Evolutionary conservation across 2,113 vertebrate genomes (phyloP).

Genomic region (Reinhardtius hippoglossoides): DNA sequence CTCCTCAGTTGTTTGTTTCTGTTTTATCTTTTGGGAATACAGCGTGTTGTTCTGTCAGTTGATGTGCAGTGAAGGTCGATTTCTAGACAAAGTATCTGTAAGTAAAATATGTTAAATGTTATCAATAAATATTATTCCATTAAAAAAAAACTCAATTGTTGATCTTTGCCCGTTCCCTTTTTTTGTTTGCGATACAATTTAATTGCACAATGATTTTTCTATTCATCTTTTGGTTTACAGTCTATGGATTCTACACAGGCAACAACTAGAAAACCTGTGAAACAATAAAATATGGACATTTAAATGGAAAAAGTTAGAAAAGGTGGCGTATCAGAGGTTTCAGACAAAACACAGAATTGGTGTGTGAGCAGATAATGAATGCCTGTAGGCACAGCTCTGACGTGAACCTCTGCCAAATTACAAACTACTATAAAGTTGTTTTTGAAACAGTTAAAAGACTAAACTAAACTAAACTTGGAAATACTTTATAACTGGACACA

Average conservation of each 20-base stretch:
- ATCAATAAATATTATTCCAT: constrained; percentile 78
- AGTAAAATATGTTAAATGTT: constrained; percentile 80
- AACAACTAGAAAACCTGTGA: background rate
- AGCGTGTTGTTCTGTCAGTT: constrained; percentile 83
- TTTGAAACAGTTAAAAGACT: background rate
- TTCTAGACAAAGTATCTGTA: constrained; percentile 85
- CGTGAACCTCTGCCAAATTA: constrained; percentile 27
- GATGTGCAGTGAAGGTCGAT: constrained; percentile 86
- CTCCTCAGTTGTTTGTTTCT: constrained; percentile 70
- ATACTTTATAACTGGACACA: constrained; percentile 10
- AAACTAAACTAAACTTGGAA: background rate
- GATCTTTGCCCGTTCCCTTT: background rate
- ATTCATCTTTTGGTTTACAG: background rate
- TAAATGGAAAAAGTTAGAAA: background rate
- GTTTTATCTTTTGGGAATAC: constrained; percentile 81
- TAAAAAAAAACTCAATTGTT: constrained; percentile 26
- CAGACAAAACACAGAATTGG: background rate
- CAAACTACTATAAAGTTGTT: constrained; percentile 18
- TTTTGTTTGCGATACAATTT: background rate
- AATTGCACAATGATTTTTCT: background rate
- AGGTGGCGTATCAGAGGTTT: background rate
- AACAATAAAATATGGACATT: constrained; percentile 6
- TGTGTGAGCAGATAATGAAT: constrained; percentile 29
- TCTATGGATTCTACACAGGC: background rate
- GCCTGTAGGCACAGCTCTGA: background rate